Percentiles rank a stretch among this genome's conserved stretches.
Evolutionary conservation across 2,888 invertebrate genomes (phyloP).

Genomic region (Xestobium rufovillosum): DNA sequence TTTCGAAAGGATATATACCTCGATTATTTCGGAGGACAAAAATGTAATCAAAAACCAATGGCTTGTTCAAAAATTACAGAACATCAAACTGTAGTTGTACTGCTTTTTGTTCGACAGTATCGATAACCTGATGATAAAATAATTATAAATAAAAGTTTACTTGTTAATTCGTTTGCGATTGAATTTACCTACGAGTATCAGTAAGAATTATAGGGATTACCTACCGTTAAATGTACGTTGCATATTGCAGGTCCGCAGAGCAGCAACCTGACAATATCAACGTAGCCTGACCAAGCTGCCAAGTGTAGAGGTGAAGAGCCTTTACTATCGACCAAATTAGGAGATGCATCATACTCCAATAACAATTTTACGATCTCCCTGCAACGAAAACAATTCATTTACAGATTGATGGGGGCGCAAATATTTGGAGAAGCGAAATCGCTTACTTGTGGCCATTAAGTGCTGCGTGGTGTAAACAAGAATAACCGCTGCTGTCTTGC

Average conservation of each 20-base stretch:
- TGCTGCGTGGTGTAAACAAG: conserved; percentile 89
- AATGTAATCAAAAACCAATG: too few relatives aligned
- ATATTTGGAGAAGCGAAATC: background rate
- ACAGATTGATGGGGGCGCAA: too few relatives aligned
- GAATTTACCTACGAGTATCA: too few relatives aligned
- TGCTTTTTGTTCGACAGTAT: too few relatives aligned
- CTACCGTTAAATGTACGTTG: conserved; percentile 77
- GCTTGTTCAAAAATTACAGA: too few relatives aligned
- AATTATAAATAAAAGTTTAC: too few relatives aligned
- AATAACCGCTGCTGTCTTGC: conserved; percentile 88
- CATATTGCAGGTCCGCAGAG: conserved; percentile 74
- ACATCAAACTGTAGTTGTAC: too few relatives aligned
- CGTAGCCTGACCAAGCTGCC: conserved; percentile 91
- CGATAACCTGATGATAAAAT: too few relatives aligned
- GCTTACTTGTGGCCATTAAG: conserved; percentile 86
- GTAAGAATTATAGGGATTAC: too few relatives aligned
- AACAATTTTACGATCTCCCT: conserved; percentile 81
- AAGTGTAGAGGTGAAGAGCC: conserved; percentile 90
- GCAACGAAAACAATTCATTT: conserved; percentile 27
- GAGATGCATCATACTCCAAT: conserved; percentile 78
- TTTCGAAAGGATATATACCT: too few relatives aligned
- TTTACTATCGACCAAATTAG: conserved; percentile 80
- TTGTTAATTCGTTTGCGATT: too few relatives aligned
- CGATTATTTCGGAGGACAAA: too few relatives aligned
- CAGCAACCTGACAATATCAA: conserved; percentile 78